phyloP scores from a whole-genome alignment of 2,797 vertebrate genomes.

The Sciurus carolinensis region DNA sequence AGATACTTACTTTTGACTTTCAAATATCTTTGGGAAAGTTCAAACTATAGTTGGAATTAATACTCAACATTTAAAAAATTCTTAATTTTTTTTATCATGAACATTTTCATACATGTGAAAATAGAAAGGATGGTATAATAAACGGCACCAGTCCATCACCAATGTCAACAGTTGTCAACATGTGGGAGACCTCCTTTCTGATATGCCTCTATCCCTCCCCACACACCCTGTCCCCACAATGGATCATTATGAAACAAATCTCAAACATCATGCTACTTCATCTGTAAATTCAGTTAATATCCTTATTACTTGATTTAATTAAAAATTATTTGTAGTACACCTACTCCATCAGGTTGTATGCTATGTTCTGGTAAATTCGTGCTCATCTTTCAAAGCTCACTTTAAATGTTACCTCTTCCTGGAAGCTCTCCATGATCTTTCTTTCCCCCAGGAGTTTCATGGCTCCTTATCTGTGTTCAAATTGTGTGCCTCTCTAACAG shows the following conservation, averaged over 20 bases:
- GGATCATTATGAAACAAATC: conserved; percentile 6
- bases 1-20: neutral
- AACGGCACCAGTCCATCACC: neutral
- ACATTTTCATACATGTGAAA: neutral
- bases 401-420: neutral
- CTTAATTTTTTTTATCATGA: neutral
- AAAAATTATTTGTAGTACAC: neutral
- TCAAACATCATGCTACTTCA: conserved; percentile 4
- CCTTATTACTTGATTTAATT: conserved; percentile 23
- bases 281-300: neutral
- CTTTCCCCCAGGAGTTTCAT: neutral
- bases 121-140: neutral
- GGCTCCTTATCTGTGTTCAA: neutral
- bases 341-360: neutral
- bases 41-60: neutral
- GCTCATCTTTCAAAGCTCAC: conserved; percentile 16
- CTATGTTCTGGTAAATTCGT: conserved; percentile 24
- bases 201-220: neutral
- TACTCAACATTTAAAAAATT: too few species aligned
- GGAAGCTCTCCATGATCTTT: conserved; percentile 38
- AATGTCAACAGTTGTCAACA: neutral
- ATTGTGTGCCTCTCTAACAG: neutral
- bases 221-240: neutral
- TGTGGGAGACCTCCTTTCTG: neutral
- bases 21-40: neutral